A percentile compares a stretch with the other conserved stretches of the same genome.
phyloP scores from a whole-genome alignment of 1,140 invertebrate genomes.

The Homalodisca vitripennis region DNA sequence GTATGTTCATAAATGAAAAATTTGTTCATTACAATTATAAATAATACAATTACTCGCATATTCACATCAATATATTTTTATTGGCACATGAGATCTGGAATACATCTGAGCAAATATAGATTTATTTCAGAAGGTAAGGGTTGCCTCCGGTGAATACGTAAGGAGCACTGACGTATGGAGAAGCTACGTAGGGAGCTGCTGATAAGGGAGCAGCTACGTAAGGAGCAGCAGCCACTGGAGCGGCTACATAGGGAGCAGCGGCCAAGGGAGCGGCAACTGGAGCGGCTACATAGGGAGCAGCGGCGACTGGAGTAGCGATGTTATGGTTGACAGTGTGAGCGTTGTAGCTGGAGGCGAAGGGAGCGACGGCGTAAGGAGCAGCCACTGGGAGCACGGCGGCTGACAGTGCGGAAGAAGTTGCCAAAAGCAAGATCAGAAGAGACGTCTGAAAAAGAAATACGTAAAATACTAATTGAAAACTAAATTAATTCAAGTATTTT shows the following conservation, averaged over 20 bases:
- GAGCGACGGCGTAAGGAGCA: constrained; percentile 53
- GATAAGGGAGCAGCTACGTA: constrained; percentile 39
- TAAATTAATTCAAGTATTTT: too few relatives aligned
- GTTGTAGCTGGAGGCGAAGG: constrained; percentile 60
- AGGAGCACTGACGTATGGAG: constrained; percentile 36
- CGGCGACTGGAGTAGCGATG: constrained; percentile 55
- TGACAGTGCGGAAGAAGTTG: background rate
- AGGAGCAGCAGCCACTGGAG: constrained; percentile 37
- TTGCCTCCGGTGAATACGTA: constrained; percentile 34
- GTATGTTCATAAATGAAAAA: too few relatives aligned
- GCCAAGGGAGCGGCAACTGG: constrained; percentile 46
- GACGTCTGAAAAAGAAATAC: background rate
- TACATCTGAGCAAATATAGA: too few relatives aligned
- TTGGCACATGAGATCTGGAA: too few relatives aligned
- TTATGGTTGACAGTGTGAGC: constrained; percentile 61
- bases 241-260: constrained; percentile 36
- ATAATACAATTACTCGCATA: too few relatives aligned
- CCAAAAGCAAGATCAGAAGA: background rate
- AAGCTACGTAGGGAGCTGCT: constrained; percentile 34
- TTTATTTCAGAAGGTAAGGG: background rate
- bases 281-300: constrained; percentile 43
- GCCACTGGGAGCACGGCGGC: background rate
- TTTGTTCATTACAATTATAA: too few relatives aligned
- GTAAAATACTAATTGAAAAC: too few relatives aligned
- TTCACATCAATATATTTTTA: too few relatives aligned